Evolutionary conservation across 1,140 invertebrate species (phyloP), one percentile per base, ranked within the genome.

Genomic region (Nasonia giraulti): DNA sequence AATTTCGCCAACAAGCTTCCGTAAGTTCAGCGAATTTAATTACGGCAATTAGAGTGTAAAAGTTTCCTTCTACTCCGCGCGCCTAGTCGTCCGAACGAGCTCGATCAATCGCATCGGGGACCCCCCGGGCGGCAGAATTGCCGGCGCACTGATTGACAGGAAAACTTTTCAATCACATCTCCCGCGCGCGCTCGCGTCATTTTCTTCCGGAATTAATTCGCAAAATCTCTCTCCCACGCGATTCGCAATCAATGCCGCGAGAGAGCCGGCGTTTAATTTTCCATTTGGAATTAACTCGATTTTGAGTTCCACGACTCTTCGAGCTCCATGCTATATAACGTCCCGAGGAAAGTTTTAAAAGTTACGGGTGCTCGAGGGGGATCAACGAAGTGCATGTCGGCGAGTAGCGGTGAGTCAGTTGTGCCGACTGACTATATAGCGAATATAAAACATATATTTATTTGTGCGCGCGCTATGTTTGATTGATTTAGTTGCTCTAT

Each of bases 21-120:
- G 92, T 93, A 89, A 93, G 91, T 92, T 91, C 86, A 89, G 8
- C 80, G 85, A 91, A 91, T 91, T 92, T 91, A 90, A 92, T 92
- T 90, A 90, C 88, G 87, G 89, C 88, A 91, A 91, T 92, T 91
- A 91, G 88, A 90, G 86, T 76, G 87, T 75, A 89, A 91, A 91
- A 90, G 89, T 89, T 88, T 88, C 87, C 87, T 87, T 86, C 85
- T 62, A 62, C 55, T 62, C 55, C 80, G 44, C 78, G 78, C 69
- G 71, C 71, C 31, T 47, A 85, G 62, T 75, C 75, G 81, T 71
- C 68, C 23, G 31, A 66, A 4, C 75, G 62, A 84, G 75, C 87
- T 74, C 82, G 87, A 90, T 90, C 90, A 89, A 89, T 89, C 88
- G 86, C 68, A 89, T 89, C 87, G 84, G 50, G 37, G 40, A 78